Evolutionary conservation across 2,797 vertebrate species (phyloP).

Genomic region (Malacoctenus gilli): DNA sequence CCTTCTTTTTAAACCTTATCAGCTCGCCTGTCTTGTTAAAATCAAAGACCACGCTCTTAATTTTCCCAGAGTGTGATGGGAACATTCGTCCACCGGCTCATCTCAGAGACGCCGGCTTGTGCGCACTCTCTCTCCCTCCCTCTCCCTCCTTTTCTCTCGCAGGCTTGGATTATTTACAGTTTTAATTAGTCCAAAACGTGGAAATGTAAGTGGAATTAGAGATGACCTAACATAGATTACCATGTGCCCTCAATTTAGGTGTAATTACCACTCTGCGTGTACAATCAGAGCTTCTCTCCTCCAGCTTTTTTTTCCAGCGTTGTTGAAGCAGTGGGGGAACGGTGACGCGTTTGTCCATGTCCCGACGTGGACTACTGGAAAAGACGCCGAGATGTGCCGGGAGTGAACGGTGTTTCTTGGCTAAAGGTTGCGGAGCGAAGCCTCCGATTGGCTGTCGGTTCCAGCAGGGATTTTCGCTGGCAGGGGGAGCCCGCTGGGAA

Average conservation of each 20-base stretch:
- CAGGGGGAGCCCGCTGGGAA: slow-evolving; percentile 11
- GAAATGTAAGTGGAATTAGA: slow-evolving; percentile 80
- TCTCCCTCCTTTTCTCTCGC: not conserved
- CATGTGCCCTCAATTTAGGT: slow-evolving; percentile 79
- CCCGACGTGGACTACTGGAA: slow-evolving; percentile 20
- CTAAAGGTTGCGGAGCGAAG: slow-evolving; percentile 22
- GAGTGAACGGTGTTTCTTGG: slow-evolving; percentile 54
- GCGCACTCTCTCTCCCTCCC: not conserved
- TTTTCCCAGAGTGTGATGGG: slow-evolving; percentile 57
- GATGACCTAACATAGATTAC: slow-evolving; percentile 82
- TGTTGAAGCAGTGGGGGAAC: slow-evolving; percentile 16
- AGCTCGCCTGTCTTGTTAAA: slow-evolving; percentile 61
- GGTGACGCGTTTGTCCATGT: slow-evolving; percentile 35
- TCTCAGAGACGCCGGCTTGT: slow-evolving; percentile 41
- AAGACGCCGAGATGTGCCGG: slow-evolving; percentile 44
- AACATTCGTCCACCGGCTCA: slow-evolving; percentile 44
- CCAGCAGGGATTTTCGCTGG: slow-evolving; percentile 42
- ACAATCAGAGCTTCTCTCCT: slow-evolving; percentile 44
- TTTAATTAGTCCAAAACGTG: slow-evolving; percentile 82
- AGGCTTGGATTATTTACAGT: slow-evolving; percentile 75
- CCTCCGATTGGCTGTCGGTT: slow-evolving; percentile 44
- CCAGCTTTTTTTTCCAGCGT: slow-evolving; percentile 26
- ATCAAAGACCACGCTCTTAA: slow-evolving; percentile 68
- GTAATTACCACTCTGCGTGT: slow-evolving; percentile 75
- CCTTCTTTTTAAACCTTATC: slow-evolving; percentile 34